phyloP scores from a whole-genome alignment of 2,797 vertebrate genomes.

The Adrianichthys oophorus region DNA sequence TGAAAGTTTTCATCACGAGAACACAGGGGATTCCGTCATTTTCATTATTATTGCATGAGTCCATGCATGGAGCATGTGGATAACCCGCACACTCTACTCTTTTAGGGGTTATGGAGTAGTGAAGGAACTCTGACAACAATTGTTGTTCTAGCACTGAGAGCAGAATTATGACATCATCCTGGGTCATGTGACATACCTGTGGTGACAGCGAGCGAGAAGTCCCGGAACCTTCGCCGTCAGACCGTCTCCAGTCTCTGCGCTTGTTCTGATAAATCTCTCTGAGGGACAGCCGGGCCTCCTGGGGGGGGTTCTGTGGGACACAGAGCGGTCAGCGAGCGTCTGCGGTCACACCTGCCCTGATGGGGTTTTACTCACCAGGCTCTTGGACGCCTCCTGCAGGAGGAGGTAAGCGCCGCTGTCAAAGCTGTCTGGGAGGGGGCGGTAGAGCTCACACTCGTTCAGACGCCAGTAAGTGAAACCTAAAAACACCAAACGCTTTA shows the following conservation, averaged over 20 bases:
- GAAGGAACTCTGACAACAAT: too few species aligned
- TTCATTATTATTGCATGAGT: too few species aligned
- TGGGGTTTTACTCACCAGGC: conserved; percentile 72
- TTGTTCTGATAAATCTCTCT: conserved; percentile 89
- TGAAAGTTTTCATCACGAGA: too few species aligned
- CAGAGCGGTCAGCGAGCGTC: background rate
- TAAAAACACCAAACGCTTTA: conserved; percentile 35
- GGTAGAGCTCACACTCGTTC: conserved; percentile 86
- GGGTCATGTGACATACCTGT: conserved; percentile 76
- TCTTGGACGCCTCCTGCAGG: conserved; percentile 67
- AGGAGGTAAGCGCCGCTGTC: conserved; percentile 72
- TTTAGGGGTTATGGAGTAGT: too few species aligned
- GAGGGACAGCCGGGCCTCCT: conserved; percentile 80
- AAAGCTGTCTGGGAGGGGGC: conserved; percentile 83
- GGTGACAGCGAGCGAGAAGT: conserved; percentile 77
- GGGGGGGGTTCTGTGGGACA: conserved; percentile 70
- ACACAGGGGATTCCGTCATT: too few species aligned
- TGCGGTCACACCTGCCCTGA: too few species aligned
- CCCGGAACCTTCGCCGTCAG: conserved; percentile 76
- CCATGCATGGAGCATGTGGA: too few species aligned
- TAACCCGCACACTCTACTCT: too few species aligned
- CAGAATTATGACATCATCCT: too few species aligned
- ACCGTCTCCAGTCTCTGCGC: conserved; percentile 76
- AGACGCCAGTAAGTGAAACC: conserved; percentile 91
- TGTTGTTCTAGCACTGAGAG: too few species aligned